A percentile compares a stretch with the other conserved stretches of the same genome.
Evolutionary conservation across 2,113 vertebrate genomes (phyloP).

Genomic region (Trinectes maculatus): DNA sequence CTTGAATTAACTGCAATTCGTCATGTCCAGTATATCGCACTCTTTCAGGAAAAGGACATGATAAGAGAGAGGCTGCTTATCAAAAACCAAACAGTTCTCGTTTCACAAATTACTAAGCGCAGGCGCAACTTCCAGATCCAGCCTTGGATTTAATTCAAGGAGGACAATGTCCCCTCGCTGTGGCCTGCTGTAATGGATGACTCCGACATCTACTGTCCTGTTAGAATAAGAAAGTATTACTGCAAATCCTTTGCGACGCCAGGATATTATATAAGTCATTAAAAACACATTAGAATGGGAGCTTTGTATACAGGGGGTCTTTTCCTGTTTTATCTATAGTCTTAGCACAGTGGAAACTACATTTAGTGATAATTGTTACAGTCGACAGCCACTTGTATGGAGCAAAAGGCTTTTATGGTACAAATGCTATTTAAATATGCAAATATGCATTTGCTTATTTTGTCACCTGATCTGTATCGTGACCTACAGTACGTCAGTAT

Average conservation of each 20-base stretch:
- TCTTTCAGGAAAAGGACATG: slow-evolving; percentile 63
- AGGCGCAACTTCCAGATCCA: slow-evolving; percentile 24
- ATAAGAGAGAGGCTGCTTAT: slow-evolving; percentile 74
- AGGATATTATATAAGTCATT: not conserved
- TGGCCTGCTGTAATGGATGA: slow-evolving; percentile 23
- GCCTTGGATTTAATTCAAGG: slow-evolving; percentile 27
- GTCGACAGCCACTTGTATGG: too few species aligned
- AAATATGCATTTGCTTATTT: too few species aligned
- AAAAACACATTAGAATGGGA: too few species aligned
- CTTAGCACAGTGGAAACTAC: too few species aligned
- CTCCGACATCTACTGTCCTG: slow-evolving; percentile 25
- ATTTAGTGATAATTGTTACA: too few species aligned
- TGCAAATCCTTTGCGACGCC: slow-evolving; percentile 22
- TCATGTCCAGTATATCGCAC: slow-evolving; percentile 57
- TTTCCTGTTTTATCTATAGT: too few species aligned
- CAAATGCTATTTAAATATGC: too few species aligned
- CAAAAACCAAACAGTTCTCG: slow-evolving; percentile 74
- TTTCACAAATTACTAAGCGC: slow-evolving; percentile 36
- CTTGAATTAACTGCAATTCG: slow-evolving; percentile 66
- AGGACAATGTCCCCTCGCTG: slow-evolving; percentile 12
- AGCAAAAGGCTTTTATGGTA: too few species aligned
- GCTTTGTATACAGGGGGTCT: too few species aligned
- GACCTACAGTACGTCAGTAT: too few species aligned
- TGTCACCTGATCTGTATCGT: too few species aligned
- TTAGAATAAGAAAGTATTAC: slow-evolving; percentile 19